Evolutionary conservation across 2,113 vertebrate genomes (phyloP), one percentile per base, ranked within the genome.

Genomic region (Charina bottae): DNA sequence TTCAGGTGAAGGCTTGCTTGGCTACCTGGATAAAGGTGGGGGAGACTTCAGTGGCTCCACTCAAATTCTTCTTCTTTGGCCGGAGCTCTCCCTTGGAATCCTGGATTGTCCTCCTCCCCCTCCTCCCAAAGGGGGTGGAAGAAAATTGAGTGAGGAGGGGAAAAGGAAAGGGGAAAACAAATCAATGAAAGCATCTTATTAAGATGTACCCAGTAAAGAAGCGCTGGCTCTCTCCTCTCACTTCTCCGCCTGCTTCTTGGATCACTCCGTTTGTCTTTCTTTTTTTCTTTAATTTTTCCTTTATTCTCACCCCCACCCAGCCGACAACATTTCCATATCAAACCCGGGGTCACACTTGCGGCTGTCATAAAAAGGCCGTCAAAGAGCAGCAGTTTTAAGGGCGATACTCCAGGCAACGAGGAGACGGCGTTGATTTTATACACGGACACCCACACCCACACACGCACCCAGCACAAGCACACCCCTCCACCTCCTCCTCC

Each of bases 121-220:
- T n/a, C 15, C 55, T 60, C 19, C 37, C 6, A 7, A 83, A 24
- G n/a, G 12, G 23, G 59, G 59, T 10, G 60, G 46, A 17, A 46
- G 86, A 58, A 37, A 37, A 58, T n/a, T 17, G 85, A 86, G 85
- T 55, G 54, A 86, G 85, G 85, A 86, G 85, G 85, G 85, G 72
- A 42, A 37, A 78, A 78, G 72, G 72, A 4, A 78, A 78, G 33
- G 72, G 17, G 85, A 86, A 86, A 86, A 55, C 53, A 86, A 86
- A 86, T 86, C 85, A 55, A 86, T 86, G 85, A 53, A 55, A n/a
- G 85, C 85, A 86, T 55, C 85, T 86, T 86, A 55, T 26, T 54
- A 28, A 85, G 84, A 85, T 85, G 84, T 55, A 55, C 28, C 15
- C 11, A 26, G 49, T 78, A 37, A 68, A 68, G 64, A 33, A 68